phyloP scores from a whole-genome alignment of 2,888 invertebrate genomes.

The Acleris emargana region DNA sequence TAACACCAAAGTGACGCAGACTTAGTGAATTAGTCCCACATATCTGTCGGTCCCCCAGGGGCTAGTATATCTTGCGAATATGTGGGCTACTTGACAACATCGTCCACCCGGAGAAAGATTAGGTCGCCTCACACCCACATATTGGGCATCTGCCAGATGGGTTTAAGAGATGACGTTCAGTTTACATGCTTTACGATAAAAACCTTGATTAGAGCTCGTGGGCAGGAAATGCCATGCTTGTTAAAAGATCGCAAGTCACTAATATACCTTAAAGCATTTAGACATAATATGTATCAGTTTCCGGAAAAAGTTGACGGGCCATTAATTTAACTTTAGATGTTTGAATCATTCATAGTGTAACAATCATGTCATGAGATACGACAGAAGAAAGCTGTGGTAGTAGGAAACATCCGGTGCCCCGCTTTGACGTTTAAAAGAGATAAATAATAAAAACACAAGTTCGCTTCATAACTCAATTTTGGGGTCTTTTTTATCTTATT shows the following conservation, averaged over 20 bases:
- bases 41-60: not conserved
- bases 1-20: no score
- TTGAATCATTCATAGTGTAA: no score
- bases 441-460: no score
- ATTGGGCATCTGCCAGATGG: slow-evolving; percentile 27
- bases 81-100: slow-evolving; percentile 1
- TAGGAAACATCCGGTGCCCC: no score
- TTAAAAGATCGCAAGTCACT: not conserved
- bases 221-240: not conserved
- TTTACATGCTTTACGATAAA: slow-evolving; percentile 27
- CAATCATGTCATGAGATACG: no score
- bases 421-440: no score
- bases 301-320: no score
- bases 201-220: not conserved
- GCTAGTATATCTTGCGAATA: not conserved
- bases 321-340: no score
- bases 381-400: no score
- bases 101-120: slow-evolving; percentile 12
- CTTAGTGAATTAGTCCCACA: no score
- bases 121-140: slow-evolving; percentile 23
- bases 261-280: not conserved
- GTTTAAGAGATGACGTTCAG: slow-evolving; percentile 19
- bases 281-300: not conserved
- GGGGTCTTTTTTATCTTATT: no score
- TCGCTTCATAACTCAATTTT: no score